Evolutionary conservation across 35 echinoderm and acorn worm species (phyloP), one percentile per base, ranked within the genome.

Genomic region (Stichopus chloronotus): DNA sequence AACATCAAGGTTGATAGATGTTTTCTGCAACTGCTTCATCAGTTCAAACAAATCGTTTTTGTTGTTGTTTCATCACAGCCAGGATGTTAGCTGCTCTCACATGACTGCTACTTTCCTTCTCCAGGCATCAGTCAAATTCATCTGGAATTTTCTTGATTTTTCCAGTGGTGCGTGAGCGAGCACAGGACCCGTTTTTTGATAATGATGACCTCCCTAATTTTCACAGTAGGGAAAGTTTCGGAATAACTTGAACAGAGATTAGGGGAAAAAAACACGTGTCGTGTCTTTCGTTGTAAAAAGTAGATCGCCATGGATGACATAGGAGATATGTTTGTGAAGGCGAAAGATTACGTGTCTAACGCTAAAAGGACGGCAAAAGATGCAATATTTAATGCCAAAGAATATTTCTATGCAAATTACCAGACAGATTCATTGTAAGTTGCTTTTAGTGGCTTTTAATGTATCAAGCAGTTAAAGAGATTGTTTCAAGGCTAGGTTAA

Each of bases 401-500:
- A 98, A 84, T 98, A 98, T 78, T 98, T 98, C 94, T 98, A 98
- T 93, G 93, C 94, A 94, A 98, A 98, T 87, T 72, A 94, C 55
- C 96, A 98, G 91, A 98, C 96, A 65, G 96, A 98, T 90, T 94
- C 94, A 25, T 93, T 98, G 96, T 98, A 96, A 98, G 96, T 89
- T 17, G 4, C 52, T 55, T 14, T 65, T 65, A 43, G 30, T 43
- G 61, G 30, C 30, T 43, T 43, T 43, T 43, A 43, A 43, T 43
- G 30, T 43, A 43, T 43, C 30, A 43, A 43, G 30, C 30, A 43
- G 30, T 43, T 43, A 43, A 43, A 43, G 30, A 43, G 30, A 43
- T 43, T 43, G 30, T 43, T 43, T 43, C 30, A 43, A 43, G 30
- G 30, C 30, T 43, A 43, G 30, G 30, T 43, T 43, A 3, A 43